Percentiles rank a stretch among this genome's conserved stretches.
Evolutionary conservation across 2,797 vertebrate species (phyloP).

Genomic region (Bradypodion pumilum): DNA sequence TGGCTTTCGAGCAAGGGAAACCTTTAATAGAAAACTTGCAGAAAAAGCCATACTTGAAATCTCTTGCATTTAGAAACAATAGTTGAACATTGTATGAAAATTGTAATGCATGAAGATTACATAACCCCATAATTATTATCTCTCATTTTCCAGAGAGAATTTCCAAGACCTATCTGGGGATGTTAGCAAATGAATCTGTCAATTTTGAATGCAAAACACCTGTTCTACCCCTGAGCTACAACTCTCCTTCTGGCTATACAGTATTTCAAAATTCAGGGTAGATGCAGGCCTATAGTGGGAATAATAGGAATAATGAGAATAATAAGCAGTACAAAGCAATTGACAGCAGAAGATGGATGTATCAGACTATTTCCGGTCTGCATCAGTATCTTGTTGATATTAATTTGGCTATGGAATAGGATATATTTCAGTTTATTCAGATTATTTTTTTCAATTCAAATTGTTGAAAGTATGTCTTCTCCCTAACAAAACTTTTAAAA

Average conservation of each 20-base stretch:
- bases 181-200: background rate
- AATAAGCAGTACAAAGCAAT: background rate
- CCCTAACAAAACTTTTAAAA: no score
- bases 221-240: background rate
- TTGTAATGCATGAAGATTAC: no score
- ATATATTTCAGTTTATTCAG: no score
- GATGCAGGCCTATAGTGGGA: background rate
- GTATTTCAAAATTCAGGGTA: background rate
- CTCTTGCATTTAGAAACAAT: background rate
- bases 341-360: background rate
- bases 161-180: background rate
- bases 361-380: no score
- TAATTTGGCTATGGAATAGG: no score
- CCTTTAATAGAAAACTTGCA: background rate
- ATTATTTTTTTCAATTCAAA: no score
- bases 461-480: no score
- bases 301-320: background rate
- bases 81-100: no score
- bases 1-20: no score
- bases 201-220: background rate
- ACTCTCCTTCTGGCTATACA: background rate
- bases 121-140: no score
- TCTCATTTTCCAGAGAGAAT: background rate
- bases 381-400: no score
- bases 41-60: slow-evolving; percentile 4